phyloP scores from a whole-genome alignment of 2,797 vertebrate genomes.

The Tokudaia tokunoshimensis region DNA sequence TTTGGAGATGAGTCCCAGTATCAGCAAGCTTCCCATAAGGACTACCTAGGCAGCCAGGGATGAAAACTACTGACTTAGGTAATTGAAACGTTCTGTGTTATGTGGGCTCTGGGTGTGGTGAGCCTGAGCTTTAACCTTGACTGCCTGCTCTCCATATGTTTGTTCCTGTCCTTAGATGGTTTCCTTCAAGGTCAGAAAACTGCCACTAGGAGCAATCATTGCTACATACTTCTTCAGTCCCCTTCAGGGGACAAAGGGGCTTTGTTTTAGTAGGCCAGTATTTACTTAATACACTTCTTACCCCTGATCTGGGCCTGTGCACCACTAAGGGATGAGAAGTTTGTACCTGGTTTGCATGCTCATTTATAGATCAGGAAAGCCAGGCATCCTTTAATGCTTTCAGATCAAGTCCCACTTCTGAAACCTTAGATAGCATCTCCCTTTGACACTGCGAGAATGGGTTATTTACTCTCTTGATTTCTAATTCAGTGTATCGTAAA shows the following conservation, averaged over 20 bases:
- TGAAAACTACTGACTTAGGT: conserved; percentile 43
- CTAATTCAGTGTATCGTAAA: neutral
- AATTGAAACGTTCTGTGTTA: neutral
- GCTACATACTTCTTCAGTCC: neutral
- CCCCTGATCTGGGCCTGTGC: neutral
- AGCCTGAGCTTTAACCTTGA: conserved; percentile 12
- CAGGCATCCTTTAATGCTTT: neutral
- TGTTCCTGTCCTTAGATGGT: conserved; percentile 30
- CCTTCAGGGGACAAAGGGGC: neutral
- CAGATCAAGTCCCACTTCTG: neutral
- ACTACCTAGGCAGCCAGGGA: neutral
- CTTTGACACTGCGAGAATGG: neutral
- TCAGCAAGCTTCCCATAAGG: neutral
- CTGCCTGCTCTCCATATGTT: conserved; percentile 21
- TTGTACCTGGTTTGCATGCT: neutral
- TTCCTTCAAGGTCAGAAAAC: conserved; percentile 18
- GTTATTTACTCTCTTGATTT: neutral
- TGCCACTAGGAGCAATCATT: neutral
- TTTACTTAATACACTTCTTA: neutral
- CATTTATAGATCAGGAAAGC: neutral
- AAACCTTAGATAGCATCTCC: neutral
- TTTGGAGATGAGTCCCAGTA: neutral
- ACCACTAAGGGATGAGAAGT: neutral
- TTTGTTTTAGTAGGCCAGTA: neutral
- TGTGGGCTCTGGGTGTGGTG: conserved; percentile 2